Evolutionary conservation across 2,888 invertebrate genomes (phyloP).

Genomic region (Phalangium opilio): DNA sequence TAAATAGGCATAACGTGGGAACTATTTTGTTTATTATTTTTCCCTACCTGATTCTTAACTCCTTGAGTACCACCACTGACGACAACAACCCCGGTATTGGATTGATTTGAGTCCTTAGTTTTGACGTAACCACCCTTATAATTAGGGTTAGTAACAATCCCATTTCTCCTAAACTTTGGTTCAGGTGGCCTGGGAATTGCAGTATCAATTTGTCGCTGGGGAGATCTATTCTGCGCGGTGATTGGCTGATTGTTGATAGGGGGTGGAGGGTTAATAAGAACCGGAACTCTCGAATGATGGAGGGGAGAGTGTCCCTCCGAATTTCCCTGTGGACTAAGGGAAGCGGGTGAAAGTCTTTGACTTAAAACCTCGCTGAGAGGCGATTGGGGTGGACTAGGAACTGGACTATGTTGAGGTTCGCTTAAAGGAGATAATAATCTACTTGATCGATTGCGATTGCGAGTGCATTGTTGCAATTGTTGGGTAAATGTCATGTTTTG

Average conservation of each 20-base stretch:
- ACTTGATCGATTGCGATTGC: constrained; percentile 47
- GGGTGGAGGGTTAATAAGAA: constrained; percentile 11
- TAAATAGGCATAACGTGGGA: constrained; percentile 6
- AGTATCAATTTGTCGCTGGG: background rate
- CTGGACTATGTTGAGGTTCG: constrained; percentile 49
- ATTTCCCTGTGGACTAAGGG: constrained; percentile 12
- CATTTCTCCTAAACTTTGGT: constrained; percentile 28
- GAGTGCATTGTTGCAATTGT: constrained; percentile 70
- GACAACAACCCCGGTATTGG: constrained; percentile 1
- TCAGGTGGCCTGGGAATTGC: constrained; percentile 27
- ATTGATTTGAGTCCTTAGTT: constrained; percentile 10
- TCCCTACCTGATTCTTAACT: constrained; percentile 7
- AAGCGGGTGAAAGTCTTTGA: constrained; percentile 14
- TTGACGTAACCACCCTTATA: constrained; percentile 38
- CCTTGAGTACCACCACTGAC: constrained; percentile 4
- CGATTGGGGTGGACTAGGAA: constrained; percentile 65
- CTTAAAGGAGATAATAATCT: constrained; percentile 42
- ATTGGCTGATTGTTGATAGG: constrained; percentile 4
- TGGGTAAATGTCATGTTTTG: constrained; percentile 65
- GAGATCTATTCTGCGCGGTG: background rate
- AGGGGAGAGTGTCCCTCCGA: constrained; percentile 15
- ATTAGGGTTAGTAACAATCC: constrained; percentile 33
- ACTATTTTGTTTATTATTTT: constrained; percentile 6
- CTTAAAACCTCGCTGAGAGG: constrained; percentile 35
- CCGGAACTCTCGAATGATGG: constrained; percentile 12